Conservation (phyloP, 1,140 invertebrate genomes). For the Anoplophora glabripennis region DNA sequence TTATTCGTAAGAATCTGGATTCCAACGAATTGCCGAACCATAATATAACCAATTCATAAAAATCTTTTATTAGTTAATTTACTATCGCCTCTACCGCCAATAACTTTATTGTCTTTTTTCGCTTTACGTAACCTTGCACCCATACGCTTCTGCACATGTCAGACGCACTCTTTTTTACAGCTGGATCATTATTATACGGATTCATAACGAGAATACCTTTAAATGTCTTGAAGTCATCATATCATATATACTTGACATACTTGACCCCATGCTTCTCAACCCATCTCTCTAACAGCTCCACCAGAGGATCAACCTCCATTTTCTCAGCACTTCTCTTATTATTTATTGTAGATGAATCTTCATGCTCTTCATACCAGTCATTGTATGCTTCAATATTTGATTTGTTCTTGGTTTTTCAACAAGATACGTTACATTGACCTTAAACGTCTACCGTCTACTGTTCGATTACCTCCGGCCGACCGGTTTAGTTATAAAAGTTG, state of each 20-base stretch:
- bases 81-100: conserved; percentile 17
- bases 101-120: conserved; percentile 29
- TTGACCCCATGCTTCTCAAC: no score
- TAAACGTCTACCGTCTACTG: no score
- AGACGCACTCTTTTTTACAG: conserved; percentile 35
- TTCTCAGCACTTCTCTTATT: conserved; percentile 28
- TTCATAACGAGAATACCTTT: conserved; percentile 23
- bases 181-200: conserved; percentile 26
- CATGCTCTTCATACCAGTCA: conserved; percentile 21
- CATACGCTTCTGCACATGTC: conserved; percentile 38
- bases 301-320: no score
- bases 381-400: conserved; percentile 16
- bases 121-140: conserved; percentile 23
- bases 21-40: conserved; percentile 39
- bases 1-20: conserved; percentile 39
- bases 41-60: conserved; percentile 39
- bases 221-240: conserved; percentile 35
- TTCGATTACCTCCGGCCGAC: no score
- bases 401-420: conserved; percentile 26
- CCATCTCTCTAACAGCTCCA: no score
- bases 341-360: conserved; percentile 25
- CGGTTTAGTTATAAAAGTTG: no score
- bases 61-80: conserved; percentile 30
- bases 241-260: conserved; percentile 35
- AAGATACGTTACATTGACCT: no score